Evolutionary conservation across 2,113 vertebrate genomes (phyloP), one percentile per base, ranked within the genome.

Genomic region (Copsychus sechellarum): DNA sequence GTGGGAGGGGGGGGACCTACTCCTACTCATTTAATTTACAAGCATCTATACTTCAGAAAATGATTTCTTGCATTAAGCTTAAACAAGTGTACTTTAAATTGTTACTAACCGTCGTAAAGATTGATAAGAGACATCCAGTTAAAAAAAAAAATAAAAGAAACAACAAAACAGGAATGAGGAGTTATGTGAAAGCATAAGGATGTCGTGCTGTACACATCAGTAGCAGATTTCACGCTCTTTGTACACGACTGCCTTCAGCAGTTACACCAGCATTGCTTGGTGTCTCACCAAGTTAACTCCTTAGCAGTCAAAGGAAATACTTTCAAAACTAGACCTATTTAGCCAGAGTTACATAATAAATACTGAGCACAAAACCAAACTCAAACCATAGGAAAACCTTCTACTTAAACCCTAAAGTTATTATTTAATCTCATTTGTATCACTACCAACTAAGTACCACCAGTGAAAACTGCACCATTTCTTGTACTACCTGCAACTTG

Each of bases 11-110:
- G 90, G 90, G 76, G 54, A 65, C 50, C 62, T 85, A 56, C 54
- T 94, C 89, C 92, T 91, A 53, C 82, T 84, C 90, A 65, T 93
- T 95, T 97, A 92, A 95, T 93, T 96, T 95, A 92, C 95, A 97
- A 96, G 92, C 14, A 4, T 94, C 93, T 84, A 83, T 93, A 90
- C 62, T 91, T 95, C 11, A 4, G 66, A 95, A 97, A 95, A 95
- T 71, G 0, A 90, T 96, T 94, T 95, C 65, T 91, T 92, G 83
- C 86, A 86, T 92, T 93, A 81, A 89, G 57, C 58, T 91, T 97
- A 95, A 92, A 96, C 95, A 91, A 54, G 36, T 88, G 90, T 85
- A 80, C 70, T 95, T 96, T 82, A 89, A 92, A 89, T 92, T 94
- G 89, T 94, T 93, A 95, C 94, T 94, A 95, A 88, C 91, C 1